Percentiles rank a stretch among this genome's conserved stretches.
phyloP scores from a whole-genome alignment of 2,888 invertebrate genomes.

The Oxystoma pomonae region DNA sequence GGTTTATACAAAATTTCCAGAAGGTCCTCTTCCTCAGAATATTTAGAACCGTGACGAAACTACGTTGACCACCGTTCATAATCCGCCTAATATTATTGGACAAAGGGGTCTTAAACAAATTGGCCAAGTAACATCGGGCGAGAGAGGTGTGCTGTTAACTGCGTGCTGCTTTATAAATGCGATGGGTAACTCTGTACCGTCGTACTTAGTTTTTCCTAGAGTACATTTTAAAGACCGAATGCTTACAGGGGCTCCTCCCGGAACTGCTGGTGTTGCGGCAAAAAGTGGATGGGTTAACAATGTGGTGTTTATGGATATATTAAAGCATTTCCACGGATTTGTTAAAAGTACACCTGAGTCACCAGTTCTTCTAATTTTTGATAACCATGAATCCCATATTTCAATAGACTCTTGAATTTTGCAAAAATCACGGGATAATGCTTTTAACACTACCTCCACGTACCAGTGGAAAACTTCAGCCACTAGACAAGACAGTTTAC shows the following conservation, averaged over 20 bases:
- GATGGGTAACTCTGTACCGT: slow-evolving; percentile 27
- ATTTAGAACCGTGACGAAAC: slow-evolving; percentile 35
- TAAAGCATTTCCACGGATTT: slow-evolving; percentile 23
- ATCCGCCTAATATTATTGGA: slow-evolving; percentile 32
- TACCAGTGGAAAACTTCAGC: too few species aligned
- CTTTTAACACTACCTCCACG: too few species aligned
- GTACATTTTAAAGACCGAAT: slow-evolving; percentile 28
- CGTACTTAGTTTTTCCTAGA: slow-evolving; percentile 31
- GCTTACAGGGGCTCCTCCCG: slow-evolving; percentile 27
- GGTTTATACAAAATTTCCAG: neutral
- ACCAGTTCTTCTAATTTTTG: slow-evolving; percentile 30
- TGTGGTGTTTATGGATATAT: slow-evolving; percentile 16
- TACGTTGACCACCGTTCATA: slow-evolving; percentile 33
- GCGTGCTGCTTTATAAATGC: slow-evolving; percentile 29
- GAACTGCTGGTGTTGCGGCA: slow-evolving; percentile 25
- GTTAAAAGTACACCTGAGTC: slow-evolving; percentile 27
- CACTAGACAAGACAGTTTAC: slow-evolving; percentile 27
- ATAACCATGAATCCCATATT: slow-evolving; percentile 38
- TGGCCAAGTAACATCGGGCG: slow-evolving; percentile 26
- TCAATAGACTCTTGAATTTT: slow-evolving; percentile 10
- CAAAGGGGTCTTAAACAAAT: slow-evolving; percentile 33
- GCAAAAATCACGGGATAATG: slow-evolving; percentile 25
- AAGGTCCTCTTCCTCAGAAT: slow-evolving; percentile 19
- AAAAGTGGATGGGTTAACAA: slow-evolving; percentile 35
- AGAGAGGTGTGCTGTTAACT: slow-evolving; percentile 28